Conservation (phyloP, 2,797 vertebrate species). For the Serranus cabrilla region DNA sequence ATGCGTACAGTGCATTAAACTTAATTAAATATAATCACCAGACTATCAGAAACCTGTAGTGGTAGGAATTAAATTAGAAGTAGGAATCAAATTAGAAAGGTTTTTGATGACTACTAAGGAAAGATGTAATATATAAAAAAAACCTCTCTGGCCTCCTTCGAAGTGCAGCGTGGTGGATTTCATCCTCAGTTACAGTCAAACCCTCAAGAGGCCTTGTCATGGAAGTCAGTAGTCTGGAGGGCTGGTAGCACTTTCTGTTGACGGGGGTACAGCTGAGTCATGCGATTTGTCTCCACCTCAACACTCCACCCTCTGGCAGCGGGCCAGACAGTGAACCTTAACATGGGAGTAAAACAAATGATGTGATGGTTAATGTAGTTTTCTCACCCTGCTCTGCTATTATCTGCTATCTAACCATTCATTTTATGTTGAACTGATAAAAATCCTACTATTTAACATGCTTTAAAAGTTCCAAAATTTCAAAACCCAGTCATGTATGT, state of each 20-base stretch:
- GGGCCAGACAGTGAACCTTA: slow-evolving; percentile 35
- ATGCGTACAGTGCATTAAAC: neutral
- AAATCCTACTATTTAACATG: no score
- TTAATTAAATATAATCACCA: neutral
- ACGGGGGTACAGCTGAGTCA: slow-evolving; percentile 68
- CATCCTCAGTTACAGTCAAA: slow-evolving; percentile 58
- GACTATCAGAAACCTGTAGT: neutral
- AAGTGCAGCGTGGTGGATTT: slow-evolving; percentile 49
- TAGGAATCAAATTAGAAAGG: neutral
- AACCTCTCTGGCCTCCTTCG: neutral
- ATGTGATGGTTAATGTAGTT: slow-evolving; percentile 18
- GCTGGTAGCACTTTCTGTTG: slow-evolving; percentile 61
- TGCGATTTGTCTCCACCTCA: slow-evolving; percentile 57
- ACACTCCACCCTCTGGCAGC: slow-evolving; percentile 58
- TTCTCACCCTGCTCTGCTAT: slow-evolving; percentile 5
- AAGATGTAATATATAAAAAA: slow-evolving; percentile 13
- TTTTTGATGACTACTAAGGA: slow-evolving; percentile 6
- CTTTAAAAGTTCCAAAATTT: slow-evolving; percentile 13
- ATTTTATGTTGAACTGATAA: slow-evolving; percentile 6
- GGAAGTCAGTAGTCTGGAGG: slow-evolving; percentile 49
- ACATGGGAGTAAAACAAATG: slow-evolving; percentile 9
- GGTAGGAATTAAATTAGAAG: neutral
- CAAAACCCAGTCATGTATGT: slow-evolving; percentile 38
- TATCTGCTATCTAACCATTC: neutral
- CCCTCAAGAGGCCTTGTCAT: slow-evolving; percentile 36